These are phyloP conservation scores for Hyperopisus bebe DNA, from an alignment of 2,113 vertebrate genomes.

Conservation along the genomic window DNA sequence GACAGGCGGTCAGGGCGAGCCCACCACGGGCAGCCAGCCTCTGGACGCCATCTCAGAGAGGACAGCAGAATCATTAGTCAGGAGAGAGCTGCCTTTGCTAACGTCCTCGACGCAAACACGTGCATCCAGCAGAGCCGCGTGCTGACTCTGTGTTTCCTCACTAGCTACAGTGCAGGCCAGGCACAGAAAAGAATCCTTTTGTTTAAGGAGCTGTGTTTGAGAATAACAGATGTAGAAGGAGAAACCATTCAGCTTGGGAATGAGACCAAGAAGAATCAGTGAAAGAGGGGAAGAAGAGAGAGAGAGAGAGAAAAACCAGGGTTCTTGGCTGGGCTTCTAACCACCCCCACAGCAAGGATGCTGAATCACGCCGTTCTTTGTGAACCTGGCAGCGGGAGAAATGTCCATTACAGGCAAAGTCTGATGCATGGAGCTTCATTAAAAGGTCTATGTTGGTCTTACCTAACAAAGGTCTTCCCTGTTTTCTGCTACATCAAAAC, in stretches of 20 bases:
- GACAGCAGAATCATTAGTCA: neutral
- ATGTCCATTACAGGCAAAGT: neutral
- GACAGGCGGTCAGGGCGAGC: neutral
- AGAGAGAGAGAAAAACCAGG: neutral
- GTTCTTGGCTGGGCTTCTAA: neutral
- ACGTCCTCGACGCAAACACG: neutral
- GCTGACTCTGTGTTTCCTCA: neutral
- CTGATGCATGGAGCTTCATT: neutral
- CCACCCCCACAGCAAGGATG: neutral
- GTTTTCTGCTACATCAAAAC: neutral
- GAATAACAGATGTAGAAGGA: neutral
- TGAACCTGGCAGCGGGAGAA: neutral
- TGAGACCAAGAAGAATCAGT: neutral
- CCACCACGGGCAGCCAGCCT: neutral
- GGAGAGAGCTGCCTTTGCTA: neutral
- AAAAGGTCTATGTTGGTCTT: neutral
- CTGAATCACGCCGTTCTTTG: neutral
- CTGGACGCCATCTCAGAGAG: neutral
- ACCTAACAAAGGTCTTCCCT: neutral
- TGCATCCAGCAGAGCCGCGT: neutral
- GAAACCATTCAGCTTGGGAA: neutral
- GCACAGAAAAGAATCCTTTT: neutral
- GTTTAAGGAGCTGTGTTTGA: neutral
- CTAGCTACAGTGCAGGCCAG: neutral
- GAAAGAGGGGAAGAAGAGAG: neutral